A percentile compares a stretch with the other conserved stretches of the same genome.
Conservation (phyloP, 1,140 invertebrate species). For the Halictus rubicundus region DNA sequence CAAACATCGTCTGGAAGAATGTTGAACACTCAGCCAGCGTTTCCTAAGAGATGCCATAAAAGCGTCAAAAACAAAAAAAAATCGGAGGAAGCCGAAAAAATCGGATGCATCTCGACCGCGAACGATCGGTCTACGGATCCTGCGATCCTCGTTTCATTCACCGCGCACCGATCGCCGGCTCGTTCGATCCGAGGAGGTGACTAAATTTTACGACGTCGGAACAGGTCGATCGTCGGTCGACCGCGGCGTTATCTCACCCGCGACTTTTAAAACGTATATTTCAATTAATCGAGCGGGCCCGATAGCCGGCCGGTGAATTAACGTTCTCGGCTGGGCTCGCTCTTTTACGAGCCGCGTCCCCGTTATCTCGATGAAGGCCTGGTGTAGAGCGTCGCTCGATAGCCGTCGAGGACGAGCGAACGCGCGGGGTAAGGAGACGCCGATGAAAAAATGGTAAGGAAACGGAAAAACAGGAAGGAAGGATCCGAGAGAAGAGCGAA, state of each 20-base stretch:
- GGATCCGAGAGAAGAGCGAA: too few species aligned
- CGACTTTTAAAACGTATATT: constrained; percentile 39
- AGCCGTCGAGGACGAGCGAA: background rate
- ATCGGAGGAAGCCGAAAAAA: too few species aligned
- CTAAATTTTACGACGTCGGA: background rate
- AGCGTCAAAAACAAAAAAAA: too few species aligned
- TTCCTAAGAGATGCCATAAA: too few species aligned
- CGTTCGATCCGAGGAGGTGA: background rate
- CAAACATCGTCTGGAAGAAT: too few species aligned
- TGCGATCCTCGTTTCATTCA: background rate
- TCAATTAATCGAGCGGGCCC: constrained; percentile 29
- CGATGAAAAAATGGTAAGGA: background rate
- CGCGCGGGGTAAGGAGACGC: background rate
- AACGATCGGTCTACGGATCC: too few species aligned
- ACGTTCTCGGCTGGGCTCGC: background rate
- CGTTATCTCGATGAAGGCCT: constrained; percentile 38
- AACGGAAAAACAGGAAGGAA: background rate
- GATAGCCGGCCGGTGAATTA: constrained; percentile 26
- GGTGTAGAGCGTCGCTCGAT: constrained; percentile 29
- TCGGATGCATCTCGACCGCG: too few species aligned
- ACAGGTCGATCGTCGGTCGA: background rate
- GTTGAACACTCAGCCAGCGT: too few species aligned
- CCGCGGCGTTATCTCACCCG: background rate
- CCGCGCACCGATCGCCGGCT: too few species aligned
- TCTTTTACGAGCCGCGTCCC: constrained; percentile 8